Evolutionary conservation across 2,113 vertebrate species (phyloP).

Genomic region (Ceyx margarethae): DNA sequence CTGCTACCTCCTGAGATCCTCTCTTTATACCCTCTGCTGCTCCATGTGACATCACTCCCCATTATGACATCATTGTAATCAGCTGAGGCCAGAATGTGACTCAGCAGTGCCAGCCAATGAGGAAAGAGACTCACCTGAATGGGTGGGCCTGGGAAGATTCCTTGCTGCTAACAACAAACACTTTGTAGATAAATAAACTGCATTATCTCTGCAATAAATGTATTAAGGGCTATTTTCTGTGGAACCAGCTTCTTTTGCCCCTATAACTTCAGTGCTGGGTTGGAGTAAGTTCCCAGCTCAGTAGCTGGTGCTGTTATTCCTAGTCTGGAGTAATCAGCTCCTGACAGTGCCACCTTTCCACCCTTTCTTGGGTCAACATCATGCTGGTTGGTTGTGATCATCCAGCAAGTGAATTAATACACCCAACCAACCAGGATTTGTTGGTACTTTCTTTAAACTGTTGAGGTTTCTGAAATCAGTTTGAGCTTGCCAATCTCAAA

Average conservation of each 20-base stretch:
- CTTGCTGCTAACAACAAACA: too few species aligned
- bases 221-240: neutral
- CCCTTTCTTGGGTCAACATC: neutral
- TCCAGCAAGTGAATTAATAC: neutral
- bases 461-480: neutral
- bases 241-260: neutral
- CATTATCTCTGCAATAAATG: accelerated
- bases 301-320: neutral
- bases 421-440: too few species aligned
- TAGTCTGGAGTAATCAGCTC: neutral
- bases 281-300: neutral
- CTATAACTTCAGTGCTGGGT: accelerated
- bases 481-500: neutral
- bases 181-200: neutral
- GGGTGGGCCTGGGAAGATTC: neutral
- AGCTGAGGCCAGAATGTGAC: neutral
- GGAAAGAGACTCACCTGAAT: accelerated
- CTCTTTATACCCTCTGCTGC: neutral
- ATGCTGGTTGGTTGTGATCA: neutral
- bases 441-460: neutral
- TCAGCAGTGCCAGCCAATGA: accelerated
- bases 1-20: too few species aligned
- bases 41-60: neutral
- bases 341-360: neutral
- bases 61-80: neutral